Percentiles rank a stretch among this genome's conserved stretches.
These are phyloP conservation scores for Scaptomyza hsui DNA, from an alignment of 1,140 invertebrate genomes.

Conservation along the genomic window DNA sequence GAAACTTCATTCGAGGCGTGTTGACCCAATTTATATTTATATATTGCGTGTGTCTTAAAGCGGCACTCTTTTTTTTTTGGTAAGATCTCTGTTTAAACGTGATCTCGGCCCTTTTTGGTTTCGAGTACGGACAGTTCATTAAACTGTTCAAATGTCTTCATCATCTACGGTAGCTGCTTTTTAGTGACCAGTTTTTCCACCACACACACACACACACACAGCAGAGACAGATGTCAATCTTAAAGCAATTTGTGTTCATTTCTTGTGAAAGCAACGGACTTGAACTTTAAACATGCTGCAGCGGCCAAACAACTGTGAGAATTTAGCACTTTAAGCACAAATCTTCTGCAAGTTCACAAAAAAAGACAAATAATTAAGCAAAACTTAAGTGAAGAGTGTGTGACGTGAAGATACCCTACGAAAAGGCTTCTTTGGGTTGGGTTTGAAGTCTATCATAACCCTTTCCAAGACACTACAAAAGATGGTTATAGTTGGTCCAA, in stretches of 20 bases:
- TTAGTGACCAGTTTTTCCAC: constrained; percentile 40
- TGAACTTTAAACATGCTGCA: constrained; percentile 18
- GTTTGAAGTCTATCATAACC: background rate
- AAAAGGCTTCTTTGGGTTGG: too few species aligned
- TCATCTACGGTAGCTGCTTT: constrained; percentile 8
- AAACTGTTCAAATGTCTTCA: constrained; percentile 23
- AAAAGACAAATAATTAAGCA: constrained; percentile 2
- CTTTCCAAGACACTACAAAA: background rate
- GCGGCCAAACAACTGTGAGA: constrained; percentile 24
- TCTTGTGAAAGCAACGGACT: constrained; percentile 50
- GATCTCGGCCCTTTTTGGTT: constrained; percentile 34
- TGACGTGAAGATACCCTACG: constrained; percentile 4
- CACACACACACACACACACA: background rate
- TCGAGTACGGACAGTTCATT: constrained; percentile 31
- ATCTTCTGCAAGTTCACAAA: constrained; percentile 15
- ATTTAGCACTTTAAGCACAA: constrained; percentile 38
- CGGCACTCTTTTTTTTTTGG: constrained; percentile 17
- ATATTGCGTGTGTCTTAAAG: background rate
- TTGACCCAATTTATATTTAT: constrained; percentile 37
- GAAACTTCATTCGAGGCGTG: constrained; percentile 11
- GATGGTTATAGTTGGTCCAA: background rate
- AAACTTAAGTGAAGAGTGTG: background rate
- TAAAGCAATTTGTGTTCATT: constrained; percentile 45
- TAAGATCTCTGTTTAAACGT: constrained; percentile 33
- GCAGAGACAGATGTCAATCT: constrained; percentile 42